phyloP scores from a whole-genome alignment of 2,888 invertebrate genomes.

The Clivina fossor region DNA sequence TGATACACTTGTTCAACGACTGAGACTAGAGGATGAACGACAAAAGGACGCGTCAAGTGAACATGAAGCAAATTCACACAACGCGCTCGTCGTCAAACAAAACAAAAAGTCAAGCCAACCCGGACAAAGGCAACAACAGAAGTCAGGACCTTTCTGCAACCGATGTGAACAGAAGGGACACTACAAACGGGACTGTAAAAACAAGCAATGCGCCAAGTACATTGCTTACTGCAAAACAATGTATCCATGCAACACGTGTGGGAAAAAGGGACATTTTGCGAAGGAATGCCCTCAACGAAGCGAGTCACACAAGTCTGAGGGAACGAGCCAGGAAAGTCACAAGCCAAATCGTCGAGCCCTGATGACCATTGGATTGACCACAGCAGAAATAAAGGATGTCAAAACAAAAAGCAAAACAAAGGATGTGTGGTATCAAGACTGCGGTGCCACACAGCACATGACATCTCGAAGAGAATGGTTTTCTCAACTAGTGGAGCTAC shows the following conservation, averaged over 20 bases:
- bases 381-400: constrained; percentile 10
- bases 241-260: constrained; percentile 42
- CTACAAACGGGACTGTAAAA: constrained; percentile 37
- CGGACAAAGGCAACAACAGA: constrained; percentile 9
- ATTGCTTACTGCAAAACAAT: constrained; percentile 42
- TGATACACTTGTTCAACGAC: constrained; percentile 18
- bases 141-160: constrained; percentile 4
- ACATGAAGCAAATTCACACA: constrained; percentile 15
- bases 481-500: constrained; percentile 9
- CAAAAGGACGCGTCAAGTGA: constrained; percentile 8
- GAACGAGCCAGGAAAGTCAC: constrained; percentile 2
- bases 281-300: constrained; percentile 39
- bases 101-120: constrained; percentile 16
- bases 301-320: neutral
- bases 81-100: constrained; percentile 20
- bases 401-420: constrained; percentile 1
- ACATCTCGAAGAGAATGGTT: constrained; percentile 41
- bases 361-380: constrained; percentile 11
- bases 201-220: constrained; percentile 40
- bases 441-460: constrained; percentile 44
- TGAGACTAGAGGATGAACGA: constrained; percentile 7
- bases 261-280: constrained; percentile 41
- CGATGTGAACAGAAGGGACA: constrained; percentile 37
- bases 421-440: constrained; percentile 17
- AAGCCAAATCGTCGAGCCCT: constrained; percentile 13